phyloP scores from a whole-genome alignment of 1,140 invertebrate genomes.

The Bombus cullumanus region DNA sequence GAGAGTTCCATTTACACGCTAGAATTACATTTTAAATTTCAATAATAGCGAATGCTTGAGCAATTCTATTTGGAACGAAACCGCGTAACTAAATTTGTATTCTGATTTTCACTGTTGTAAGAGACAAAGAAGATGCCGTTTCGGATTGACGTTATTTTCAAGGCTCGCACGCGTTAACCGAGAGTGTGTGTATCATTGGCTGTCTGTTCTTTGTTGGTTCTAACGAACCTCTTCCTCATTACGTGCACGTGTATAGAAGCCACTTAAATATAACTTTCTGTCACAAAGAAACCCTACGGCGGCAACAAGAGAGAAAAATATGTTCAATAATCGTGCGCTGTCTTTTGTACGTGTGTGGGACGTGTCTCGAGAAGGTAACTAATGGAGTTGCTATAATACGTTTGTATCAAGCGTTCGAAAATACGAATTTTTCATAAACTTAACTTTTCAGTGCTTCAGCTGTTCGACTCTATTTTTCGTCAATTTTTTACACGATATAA shows the following conservation, averaged over 20 bases:
- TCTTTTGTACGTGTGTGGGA: background rate
- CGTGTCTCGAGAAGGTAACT: background rate
- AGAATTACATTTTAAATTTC: background rate
- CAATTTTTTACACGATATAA: too few species aligned
- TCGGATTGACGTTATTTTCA: constrained; percentile 18
- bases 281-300: constrained; percentile 18
- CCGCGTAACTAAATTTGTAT: background rate
- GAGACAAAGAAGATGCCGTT: constrained; percentile 21
- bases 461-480: too few species aligned
- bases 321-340: background rate
- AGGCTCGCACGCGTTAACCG: background rate
- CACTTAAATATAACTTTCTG: constrained; percentile 43
- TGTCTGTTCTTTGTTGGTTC: constrained; percentile 35
- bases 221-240: constrained; percentile 52
- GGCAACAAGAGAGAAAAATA: background rate
- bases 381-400: background rate
- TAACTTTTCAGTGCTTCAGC: too few species aligned
- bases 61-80: background rate
- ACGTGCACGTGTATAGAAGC: constrained; percentile 40
- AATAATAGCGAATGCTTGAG: background rate
- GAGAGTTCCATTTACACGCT: too few species aligned
- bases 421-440: background rate
- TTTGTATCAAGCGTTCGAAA: background rate
- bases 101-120: constrained; percentile 3
- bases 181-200: background rate